A percentile compares a stretch with the other conserved stretches of the same genome.
These are phyloP conservation scores for Carassius auratus DNA, from an alignment of 2,113 vertebrate species.

Conservation along the genomic window DNA sequence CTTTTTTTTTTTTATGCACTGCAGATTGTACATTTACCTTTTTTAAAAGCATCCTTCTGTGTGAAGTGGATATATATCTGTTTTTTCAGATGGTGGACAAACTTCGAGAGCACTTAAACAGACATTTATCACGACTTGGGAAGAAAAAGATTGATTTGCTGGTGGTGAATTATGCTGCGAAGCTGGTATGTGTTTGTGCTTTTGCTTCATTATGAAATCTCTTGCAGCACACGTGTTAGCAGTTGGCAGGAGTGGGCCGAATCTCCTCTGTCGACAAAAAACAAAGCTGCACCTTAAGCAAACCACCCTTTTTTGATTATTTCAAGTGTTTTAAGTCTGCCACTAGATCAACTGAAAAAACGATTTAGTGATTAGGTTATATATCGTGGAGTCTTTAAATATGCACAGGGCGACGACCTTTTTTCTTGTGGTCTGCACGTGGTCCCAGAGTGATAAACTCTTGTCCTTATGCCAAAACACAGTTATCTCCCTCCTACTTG, in stretches of 20 bases:
- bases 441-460: not conserved
- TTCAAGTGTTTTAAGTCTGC: not conserved
- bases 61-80: not conserved
- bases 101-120: conserved; percentile 88
- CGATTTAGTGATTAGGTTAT: not conserved
- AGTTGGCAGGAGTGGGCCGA: not conserved
- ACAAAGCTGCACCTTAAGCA: not conserved
- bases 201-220: not conserved
- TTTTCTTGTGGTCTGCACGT: not conserved
- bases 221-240: not conserved
- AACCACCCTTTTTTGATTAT: not conserved
- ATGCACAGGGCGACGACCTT: not conserved
- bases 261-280: not conserved
- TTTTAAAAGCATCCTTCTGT: not conserved
- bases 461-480: not conserved
- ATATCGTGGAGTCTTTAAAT: not conserved
- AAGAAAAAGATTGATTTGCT: conserved; percentile 89
- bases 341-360: not conserved
- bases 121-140: conserved; percentile 83
- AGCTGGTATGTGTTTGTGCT: conserved; percentile 72
- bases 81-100: conserved; percentile 85
- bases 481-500: not conserved
- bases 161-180: conserved; percentile 88
- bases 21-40: not conserved
- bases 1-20: not conserved